These are phyloP conservation scores for Corvus hawaiiensis DNA, from an alignment of 2,113 vertebrate genomes.

Conservation along the genomic window DNA sequence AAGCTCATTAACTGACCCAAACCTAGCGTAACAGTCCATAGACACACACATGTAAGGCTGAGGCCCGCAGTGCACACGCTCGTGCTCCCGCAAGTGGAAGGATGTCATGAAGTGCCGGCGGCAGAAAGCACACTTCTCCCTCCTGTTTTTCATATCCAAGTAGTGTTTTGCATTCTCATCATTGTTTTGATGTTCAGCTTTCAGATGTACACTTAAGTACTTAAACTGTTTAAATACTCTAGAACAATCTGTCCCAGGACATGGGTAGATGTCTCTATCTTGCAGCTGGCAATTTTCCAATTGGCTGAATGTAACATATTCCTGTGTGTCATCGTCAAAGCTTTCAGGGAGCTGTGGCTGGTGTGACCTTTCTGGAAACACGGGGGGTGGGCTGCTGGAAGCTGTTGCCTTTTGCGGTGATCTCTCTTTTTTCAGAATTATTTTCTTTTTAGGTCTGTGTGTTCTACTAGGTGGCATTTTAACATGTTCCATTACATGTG, in stretches of 20 bases:
- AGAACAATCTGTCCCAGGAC: slow-evolving; percentile 88
- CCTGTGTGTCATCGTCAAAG: slow-evolving; percentile 76
- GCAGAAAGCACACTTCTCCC: slow-evolving; percentile 93
- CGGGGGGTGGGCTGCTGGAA: slow-evolving; percentile 52
- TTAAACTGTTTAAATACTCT: slow-evolving; percentile 93
- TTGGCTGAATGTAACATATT: slow-evolving; percentile 88
- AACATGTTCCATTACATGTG: slow-evolving; percentile 88
- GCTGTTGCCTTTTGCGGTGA: slow-evolving; percentile 47
- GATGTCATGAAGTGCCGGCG: slow-evolving; percentile 89
- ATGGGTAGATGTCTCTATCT: slow-evolving; percentile 90
- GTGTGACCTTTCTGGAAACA: slow-evolving; percentile 50
- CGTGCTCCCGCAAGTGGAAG: slow-evolving; percentile 88
- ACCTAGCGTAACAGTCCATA: slow-evolving; percentile 84
- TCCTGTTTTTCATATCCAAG: slow-evolving; percentile 87
- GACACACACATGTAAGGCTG: slow-evolving; percentile 87
- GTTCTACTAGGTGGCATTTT: slow-evolving; percentile 77
- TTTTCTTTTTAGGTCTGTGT: slow-evolving; percentile 69
- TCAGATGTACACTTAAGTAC: slow-evolving; percentile 91
- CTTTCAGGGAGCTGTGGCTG: slow-evolving; percentile 65
- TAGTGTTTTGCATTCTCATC: slow-evolving; percentile 93
- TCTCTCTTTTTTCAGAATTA: slow-evolving; percentile 71
- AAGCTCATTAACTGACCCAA: slow-evolving; percentile 86
- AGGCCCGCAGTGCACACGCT: slow-evolving; percentile 83
- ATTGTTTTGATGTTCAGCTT: slow-evolving; percentile 86
- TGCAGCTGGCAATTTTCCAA: slow-evolving; percentile 84